These are phyloP conservation scores for Streptopelia turtur DNA, from an alignment of 2,797 vertebrate genomes.

Conservation along the genomic window DNA sequence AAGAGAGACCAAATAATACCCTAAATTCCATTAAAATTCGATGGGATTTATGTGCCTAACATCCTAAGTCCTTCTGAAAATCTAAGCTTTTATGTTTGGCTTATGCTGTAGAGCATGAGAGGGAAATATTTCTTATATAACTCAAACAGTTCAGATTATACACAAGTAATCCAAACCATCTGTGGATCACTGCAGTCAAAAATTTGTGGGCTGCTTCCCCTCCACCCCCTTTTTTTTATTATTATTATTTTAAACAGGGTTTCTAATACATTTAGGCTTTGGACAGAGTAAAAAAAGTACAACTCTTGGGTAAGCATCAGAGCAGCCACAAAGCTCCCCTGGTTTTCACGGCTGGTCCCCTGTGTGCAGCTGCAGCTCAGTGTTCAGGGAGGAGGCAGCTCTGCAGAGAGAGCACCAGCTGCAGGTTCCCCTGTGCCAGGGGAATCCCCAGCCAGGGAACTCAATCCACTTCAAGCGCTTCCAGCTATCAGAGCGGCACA, in stretches of 20 bases:
- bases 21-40: constrained; percentile 40
- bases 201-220: neutral
- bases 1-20: constrained; percentile 19
- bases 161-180: constrained; percentile 53
- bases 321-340: neutral
- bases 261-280: neutral
- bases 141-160: constrained; percentile 16
- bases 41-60: constrained; percentile 35
- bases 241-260: neutral
- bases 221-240: neutral
- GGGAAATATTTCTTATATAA: constrained; percentile 24
- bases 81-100: constrained; percentile 27
- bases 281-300: neutral
- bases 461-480: accelerated
- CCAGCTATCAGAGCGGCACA: neutral
- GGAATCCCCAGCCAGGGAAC: constrained; percentile 22
- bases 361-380: neutral
- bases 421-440: neutral
- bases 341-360: neutral
- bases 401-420: neutral
- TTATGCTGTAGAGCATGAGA: constrained; percentile 15
- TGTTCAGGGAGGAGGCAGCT: neutral
- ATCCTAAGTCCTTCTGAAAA: constrained; percentile 32
- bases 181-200: neutral
- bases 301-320: neutral